Conservation (phyloP, 2,797 vertebrate genomes). For the Prunella strophiata region DNA sequence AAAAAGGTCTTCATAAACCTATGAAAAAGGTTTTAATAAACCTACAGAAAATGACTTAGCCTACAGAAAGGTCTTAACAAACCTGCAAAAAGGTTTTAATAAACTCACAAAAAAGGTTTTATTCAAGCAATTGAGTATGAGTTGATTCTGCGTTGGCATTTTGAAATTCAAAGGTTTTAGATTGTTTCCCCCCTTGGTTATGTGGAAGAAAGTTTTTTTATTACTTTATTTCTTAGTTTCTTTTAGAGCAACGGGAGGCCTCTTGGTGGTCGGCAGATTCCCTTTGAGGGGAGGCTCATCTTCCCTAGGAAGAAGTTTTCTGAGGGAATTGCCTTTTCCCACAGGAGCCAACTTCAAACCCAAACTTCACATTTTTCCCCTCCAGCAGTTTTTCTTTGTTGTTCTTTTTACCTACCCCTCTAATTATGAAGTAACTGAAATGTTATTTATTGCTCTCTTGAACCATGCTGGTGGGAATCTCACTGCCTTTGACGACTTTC, state of each 20-base stretch:
- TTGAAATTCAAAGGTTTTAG: not conserved
- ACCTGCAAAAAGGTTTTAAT: not conserved
- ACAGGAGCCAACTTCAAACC: not conserved
- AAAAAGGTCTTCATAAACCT: not conserved
- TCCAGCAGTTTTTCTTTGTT: not conserved
- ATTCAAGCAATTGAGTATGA: no score
- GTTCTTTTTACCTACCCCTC: not conserved
- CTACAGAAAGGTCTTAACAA: not conserved
- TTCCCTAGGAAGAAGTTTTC: not conserved
- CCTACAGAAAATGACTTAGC: not conserved
- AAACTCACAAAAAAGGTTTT: not conserved
- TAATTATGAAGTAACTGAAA: not conserved
- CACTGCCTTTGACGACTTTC: not conserved
- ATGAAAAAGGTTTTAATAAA: not conserved
- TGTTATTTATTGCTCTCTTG: not conserved
- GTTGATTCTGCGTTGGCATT: rapidly evolving
- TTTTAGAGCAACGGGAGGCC: not conserved
- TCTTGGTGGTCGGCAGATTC: not conserved
- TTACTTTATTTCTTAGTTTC: not conserved
- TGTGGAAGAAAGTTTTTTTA: not conserved
- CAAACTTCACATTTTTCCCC: not conserved
- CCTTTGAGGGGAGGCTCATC: no score
- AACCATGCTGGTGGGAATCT: not conserved
- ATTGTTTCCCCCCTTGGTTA: rapidly evolving
- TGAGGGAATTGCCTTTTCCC: not conserved